A percentile compares a stretch with the other conserved stretches of the same genome.
phyloP scores from a whole-genome alignment of 1,140 invertebrate genomes.

The Pteromalus puparum region DNA sequence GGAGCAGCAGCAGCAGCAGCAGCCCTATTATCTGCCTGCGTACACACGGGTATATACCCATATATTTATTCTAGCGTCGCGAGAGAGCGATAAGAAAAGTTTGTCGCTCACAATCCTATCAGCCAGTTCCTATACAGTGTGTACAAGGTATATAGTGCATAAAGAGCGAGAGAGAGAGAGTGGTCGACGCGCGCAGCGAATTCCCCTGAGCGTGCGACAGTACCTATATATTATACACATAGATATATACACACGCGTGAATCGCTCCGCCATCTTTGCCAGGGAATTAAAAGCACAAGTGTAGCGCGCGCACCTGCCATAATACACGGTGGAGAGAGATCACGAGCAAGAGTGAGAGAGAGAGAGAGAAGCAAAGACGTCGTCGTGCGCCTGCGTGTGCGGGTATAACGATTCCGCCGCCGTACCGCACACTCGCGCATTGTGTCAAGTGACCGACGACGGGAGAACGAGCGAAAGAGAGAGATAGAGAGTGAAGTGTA shows the following conservation, averaged over 20 bases:
- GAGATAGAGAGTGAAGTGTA: background rate
- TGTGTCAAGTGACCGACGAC: slow-evolving; percentile 22
- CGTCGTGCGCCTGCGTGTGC: background rate
- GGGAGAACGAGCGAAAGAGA: background rate
- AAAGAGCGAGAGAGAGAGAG: background rate
- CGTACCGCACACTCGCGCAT: slow-evolving; percentile 38
- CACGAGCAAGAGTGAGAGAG: background rate
- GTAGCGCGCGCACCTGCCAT: background rate
- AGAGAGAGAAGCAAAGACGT: slow-evolving; percentile 28
- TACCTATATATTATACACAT: background rate
- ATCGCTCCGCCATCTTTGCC: slow-evolving; percentile 69
- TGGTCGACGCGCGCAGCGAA: background rate
- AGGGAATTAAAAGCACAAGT: slow-evolving; percentile 56
- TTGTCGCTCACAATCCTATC: background rate
- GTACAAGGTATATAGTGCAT: background rate
- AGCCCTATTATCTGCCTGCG: too few relatives aligned
- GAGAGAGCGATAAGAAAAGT: background rate
- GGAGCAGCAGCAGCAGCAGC: too few relatives aligned
- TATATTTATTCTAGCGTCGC: background rate
- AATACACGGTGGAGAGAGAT: background rate
- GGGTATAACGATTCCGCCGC: slow-evolving; percentile 12
- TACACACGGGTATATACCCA: too few relatives aligned
- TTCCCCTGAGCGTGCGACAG: background rate
- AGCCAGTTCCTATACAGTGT: too few relatives aligned
- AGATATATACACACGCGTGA: slow-evolving; percentile 2